Percentiles rank a stretch among this genome's conserved stretches.
These are phyloP conservation scores for Rosalia funebris DNA, from an alignment of 2,888 invertebrate species.

Conservation along the genomic window DNA sequence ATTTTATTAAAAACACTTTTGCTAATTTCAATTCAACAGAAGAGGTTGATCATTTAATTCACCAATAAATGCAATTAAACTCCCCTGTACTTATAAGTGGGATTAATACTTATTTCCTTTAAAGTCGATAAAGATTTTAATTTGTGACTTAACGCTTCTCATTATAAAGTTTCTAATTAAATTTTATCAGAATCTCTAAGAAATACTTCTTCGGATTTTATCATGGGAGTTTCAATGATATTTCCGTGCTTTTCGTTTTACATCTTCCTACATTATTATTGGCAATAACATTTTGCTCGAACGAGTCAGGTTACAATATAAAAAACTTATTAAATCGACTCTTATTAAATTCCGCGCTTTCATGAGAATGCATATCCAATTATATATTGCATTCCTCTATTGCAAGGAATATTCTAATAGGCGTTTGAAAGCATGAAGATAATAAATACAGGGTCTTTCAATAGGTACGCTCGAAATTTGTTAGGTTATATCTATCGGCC, in stretches of 20 bases:
- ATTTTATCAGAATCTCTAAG: neutral
- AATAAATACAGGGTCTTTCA: too few species aligned
- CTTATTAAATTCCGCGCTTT: too few species aligned
- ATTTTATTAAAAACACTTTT: neutral
- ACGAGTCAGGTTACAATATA: too few species aligned
- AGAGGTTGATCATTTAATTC: neutral
- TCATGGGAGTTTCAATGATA: neutral
- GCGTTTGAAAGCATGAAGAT: too few species aligned
- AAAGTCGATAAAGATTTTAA: neutral
- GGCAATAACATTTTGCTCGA: too few species aligned
- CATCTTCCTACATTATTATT: neutral
- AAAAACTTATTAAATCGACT: too few species aligned
- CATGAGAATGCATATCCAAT: too few species aligned
- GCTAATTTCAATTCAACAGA: neutral
- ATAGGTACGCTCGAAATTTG: too few species aligned
- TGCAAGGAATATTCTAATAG: too few species aligned
- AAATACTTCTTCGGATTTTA: neutral
- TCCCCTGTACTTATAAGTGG: neutral
- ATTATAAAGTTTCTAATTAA: neutral
- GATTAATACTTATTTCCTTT: neutral
- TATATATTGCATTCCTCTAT: too few species aligned
- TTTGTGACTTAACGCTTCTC: neutral
- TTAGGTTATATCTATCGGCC: too few species aligned
- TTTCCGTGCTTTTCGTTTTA: neutral
- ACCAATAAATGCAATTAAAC: neutral